These are phyloP conservation scores for Bombus sibiricus DNA, from an alignment of 1,140 invertebrate genomes.

Conservation along the genomic window DNA sequence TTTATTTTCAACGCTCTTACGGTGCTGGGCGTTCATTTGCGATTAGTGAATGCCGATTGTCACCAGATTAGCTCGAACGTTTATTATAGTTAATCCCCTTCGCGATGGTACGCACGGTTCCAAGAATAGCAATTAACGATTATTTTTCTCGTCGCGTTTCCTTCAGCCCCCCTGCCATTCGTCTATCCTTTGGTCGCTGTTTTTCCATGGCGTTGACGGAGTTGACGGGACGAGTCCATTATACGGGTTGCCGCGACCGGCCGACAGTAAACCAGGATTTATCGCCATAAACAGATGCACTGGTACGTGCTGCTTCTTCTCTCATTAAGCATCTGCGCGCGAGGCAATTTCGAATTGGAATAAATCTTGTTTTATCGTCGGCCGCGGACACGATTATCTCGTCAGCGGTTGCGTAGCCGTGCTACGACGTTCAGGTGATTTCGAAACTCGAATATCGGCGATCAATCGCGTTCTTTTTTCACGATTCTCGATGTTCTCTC, in stretches of 20 bases:
- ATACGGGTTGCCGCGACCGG: constrained; percentile 21
- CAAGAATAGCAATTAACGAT: constrained; percentile 43
- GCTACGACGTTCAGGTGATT: background rate
- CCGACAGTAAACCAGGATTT: constrained; percentile 56
- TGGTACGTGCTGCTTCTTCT: constrained; percentile 34
- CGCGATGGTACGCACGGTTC: constrained; percentile 28
- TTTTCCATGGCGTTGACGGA: constrained; percentile 31
- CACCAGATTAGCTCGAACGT: constrained; percentile 13
- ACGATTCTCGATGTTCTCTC: background rate
- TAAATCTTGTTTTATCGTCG: constrained; percentile 58
- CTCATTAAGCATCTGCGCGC: constrained; percentile 56
- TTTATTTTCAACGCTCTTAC: constrained; percentile 49
- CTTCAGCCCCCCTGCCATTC: background rate
- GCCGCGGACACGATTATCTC: constrained; percentile 52
- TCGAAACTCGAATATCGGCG: background rate
- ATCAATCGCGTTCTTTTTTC: background rate
- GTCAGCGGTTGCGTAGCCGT: background rate
- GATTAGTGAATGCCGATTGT: background rate
- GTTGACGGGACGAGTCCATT: constrained; percentile 28
- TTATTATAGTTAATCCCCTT: constrained; percentile 44
- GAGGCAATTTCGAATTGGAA: constrained; percentile 56
- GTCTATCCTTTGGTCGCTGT: background rate
- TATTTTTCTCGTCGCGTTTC: constrained; percentile 23
- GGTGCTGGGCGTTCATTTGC: background rate
- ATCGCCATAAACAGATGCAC: constrained; percentile 60